Percentiles rank a stretch among this genome's conserved stretches.
These are phyloP conservation scores for Drosophila emarginata DNA, from an alignment of 2,888 invertebrate species.

Conservation along the genomic window DNA sequence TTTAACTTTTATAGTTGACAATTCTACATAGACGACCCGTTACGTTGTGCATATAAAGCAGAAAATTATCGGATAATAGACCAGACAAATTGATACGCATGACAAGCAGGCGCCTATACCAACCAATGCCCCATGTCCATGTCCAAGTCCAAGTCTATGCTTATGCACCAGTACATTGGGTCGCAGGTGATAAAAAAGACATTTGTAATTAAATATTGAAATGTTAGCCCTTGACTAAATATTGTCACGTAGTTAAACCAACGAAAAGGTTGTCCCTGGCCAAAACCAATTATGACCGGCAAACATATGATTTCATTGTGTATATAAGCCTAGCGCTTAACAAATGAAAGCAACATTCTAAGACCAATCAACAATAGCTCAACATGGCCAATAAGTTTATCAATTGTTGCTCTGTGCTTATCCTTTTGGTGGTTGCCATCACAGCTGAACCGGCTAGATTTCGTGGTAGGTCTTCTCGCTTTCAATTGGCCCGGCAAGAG, in stretches of 20 bases:
- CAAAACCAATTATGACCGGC: conserved; percentile 56
- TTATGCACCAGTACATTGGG: neutral
- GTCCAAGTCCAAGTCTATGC: too few relatives aligned
- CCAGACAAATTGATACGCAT: conserved; percentile 60
- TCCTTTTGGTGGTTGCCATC: conserved; percentile 48
- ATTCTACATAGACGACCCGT: conserved; percentile 53
- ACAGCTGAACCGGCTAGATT: conserved; percentile 64
- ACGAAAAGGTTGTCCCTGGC: conserved; percentile 59
- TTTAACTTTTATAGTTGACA: conserved; percentile 61
- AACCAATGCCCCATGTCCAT: neutral
- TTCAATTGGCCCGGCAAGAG: conserved; percentile 69
- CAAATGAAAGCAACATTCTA: conserved; percentile 62
- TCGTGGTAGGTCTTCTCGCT: conserved; percentile 60
- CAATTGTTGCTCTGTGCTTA: conserved; percentile 47
- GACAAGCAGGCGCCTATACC: conserved; percentile 58
- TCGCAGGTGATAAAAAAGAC: neutral
- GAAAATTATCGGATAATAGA: conserved; percentile 54
- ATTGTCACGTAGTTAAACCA: conserved; percentile 64
- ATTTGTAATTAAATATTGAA: conserved; percentile 27
- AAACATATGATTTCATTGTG: conserved; percentile 30
- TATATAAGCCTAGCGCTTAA: conserved; percentile 54
- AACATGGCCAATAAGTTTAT: conserved; percentile 70
- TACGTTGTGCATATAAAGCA: conserved; percentile 67
- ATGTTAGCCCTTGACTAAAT: conserved; percentile 67
- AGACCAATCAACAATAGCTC: conserved; percentile 47